Conservation (phyloP, 2,888 invertebrate genomes). For the Ptilodon capucinus region DNA sequence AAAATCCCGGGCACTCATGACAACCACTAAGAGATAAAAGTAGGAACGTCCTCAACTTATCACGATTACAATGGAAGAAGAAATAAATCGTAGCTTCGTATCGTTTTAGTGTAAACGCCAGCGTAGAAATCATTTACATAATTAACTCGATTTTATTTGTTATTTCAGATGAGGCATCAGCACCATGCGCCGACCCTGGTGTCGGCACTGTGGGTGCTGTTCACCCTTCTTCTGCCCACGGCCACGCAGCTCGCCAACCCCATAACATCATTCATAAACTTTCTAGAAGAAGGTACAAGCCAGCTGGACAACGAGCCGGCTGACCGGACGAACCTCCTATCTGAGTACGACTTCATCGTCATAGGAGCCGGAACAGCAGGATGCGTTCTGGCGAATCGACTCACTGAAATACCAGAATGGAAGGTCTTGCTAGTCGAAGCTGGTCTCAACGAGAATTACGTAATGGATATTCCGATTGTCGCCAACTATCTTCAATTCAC, state of each 20-base stretch:
- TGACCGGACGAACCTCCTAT: conserved; percentile 71
- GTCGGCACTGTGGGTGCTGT: conserved; percentile 52
- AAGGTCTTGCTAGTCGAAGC: conserved; percentile 88
- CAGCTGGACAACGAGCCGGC: conserved; percentile 80
- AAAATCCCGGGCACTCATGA: too few species aligned
- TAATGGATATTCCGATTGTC: conserved; percentile 90
- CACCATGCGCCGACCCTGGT: conserved; percentile 41
- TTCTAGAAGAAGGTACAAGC: conserved; percentile 77
- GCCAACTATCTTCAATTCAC: conserved; percentile 88
- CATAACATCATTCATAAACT: conserved; percentile 76
- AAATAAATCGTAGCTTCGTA: too few species aligned
- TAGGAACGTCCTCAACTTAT: too few species aligned
- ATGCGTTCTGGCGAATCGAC: conserved; percentile 87
- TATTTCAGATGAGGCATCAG: conserved; percentile 67
- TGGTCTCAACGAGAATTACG: conserved; percentile 85
- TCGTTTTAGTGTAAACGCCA: too few species aligned
- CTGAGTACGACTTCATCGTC: conserved; percentile 89
- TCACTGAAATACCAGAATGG: conserved; percentile 87
- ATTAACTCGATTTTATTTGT: background rate
- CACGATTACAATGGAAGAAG: too few species aligned
- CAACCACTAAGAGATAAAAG: too few species aligned
- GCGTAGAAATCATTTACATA: too few species aligned
- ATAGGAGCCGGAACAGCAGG: conserved; percentile 93
- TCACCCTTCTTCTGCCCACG: conserved; percentile 45
- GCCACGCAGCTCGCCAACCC: conserved; percentile 58